Conservation (phyloP, 2,888 invertebrate species). For the Pyrrhosoma nymphula region DNA sequence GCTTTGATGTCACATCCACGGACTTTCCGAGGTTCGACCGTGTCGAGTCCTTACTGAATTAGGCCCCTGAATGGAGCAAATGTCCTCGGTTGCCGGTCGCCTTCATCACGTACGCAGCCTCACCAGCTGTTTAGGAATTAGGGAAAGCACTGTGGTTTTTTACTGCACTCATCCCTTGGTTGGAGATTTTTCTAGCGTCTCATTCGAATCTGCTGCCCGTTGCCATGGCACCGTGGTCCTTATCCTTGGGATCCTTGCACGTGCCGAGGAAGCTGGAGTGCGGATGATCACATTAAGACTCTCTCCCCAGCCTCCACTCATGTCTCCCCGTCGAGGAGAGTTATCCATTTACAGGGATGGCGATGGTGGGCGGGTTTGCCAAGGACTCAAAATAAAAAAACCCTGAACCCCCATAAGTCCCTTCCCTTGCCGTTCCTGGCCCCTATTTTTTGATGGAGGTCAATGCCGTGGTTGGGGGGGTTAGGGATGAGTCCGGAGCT, state of each 20-base stretch:
- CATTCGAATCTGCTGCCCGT: not conserved
- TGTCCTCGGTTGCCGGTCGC: too few species aligned
- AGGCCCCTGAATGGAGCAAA: too few species aligned
- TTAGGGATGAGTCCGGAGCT: not conserved
- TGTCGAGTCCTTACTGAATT: too few species aligned
- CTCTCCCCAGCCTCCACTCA: not conserved
- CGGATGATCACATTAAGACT: not conserved
- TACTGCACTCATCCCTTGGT: not conserved
- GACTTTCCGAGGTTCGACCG: too few species aligned
- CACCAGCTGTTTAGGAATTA: not conserved
- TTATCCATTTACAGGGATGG: not conserved
- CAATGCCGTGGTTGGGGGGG: not conserved
- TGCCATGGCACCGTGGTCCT: not conserved
- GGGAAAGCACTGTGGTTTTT: not conserved
- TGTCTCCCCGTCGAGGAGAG: not conserved
- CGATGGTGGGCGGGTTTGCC: not conserved
- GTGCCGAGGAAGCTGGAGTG: not conserved
- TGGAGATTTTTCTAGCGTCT: not conserved
- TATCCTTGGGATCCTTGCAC: not conserved
- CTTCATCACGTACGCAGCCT: too few species aligned
- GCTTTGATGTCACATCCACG: too few species aligned
- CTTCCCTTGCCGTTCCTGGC: not conserved
- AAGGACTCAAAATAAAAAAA: not conserved
- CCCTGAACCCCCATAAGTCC: not conserved
- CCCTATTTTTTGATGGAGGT: slow-evolving; percentile 7